These are phyloP conservation scores for Phycodurus eques DNA, from an alignment of 2,113 vertebrate genomes.

Conservation along the genomic window DNA sequence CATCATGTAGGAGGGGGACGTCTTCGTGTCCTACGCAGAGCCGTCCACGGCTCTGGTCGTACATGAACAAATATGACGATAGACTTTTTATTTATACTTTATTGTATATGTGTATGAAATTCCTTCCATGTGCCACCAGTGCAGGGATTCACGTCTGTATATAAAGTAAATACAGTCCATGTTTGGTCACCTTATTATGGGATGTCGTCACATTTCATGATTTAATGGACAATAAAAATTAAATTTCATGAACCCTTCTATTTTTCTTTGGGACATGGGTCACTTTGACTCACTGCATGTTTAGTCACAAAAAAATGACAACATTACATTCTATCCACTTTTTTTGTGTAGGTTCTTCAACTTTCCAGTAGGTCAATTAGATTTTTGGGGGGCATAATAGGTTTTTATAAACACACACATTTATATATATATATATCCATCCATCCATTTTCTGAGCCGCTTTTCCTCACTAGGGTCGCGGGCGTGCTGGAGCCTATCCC, in stretches of 20 bases:
- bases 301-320: neutral
- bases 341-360: neutral
- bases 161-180: neutral
- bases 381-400: too few relatives aligned
- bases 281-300: neutral
- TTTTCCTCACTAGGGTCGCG: too few relatives aligned
- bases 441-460: too few relatives aligned
- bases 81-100: neutral
- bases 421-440: too few relatives aligned
- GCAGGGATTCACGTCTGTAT: neutral
- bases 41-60: neutral
- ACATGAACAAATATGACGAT: neutral
- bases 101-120: neutral
- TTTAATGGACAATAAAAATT: neutral
- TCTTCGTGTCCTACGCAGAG: too few relatives aligned
- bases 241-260: neutral
- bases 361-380: too few relatives aligned
- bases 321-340: neutral
- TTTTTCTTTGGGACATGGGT: neutral
- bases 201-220: neutral
- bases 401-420: too few relatives aligned
- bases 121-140: neutral
- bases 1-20: neutral
- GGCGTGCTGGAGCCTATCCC: too few relatives aligned
- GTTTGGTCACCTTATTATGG: neutral